These are phyloP conservation scores for Diabrotica undecimpunctata DNA, from an alignment of 1,140 invertebrate genomes.

Conservation along the genomic window DNA sequence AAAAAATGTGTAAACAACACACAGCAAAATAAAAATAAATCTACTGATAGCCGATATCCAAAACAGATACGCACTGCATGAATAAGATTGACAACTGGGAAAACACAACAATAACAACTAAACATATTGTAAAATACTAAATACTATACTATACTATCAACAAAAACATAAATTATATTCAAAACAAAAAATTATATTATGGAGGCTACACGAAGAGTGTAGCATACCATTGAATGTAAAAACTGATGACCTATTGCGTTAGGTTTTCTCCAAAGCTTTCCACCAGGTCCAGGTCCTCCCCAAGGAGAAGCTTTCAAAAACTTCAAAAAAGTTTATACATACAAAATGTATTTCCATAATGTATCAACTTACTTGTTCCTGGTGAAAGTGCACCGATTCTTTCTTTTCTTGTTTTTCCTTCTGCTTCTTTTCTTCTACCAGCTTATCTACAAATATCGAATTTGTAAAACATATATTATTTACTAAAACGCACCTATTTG, in stretches of 20 bases:
- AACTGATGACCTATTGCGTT: slow-evolving; percentile 61
- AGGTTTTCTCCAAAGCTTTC: slow-evolving; percentile 60
- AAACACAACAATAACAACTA: too few species aligned
- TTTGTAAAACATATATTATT: neutral
- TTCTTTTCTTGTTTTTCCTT: slow-evolving; percentile 28
- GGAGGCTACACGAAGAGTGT: slow-evolving; percentile 36
- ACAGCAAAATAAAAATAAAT: too few species aligned
- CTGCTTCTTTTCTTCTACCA: slow-evolving; percentile 40
- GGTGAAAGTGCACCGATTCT: slow-evolving; percentile 25
- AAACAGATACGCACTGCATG: too few species aligned
- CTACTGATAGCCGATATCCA: too few species aligned
- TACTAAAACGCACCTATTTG: too few species aligned
- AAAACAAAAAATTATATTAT: too few species aligned
- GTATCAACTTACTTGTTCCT: slow-evolving; percentile 30
- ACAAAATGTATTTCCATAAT: slow-evolving; percentile 15
- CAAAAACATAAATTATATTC: too few species aligned
- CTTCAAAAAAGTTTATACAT: slow-evolving; percentile 38
- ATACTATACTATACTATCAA: too few species aligned
- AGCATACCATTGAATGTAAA: slow-evolving; percentile 63
- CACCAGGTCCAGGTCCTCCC: slow-evolving; percentile 63
- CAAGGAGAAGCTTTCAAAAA: slow-evolving; percentile 51
- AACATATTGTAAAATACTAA: too few species aligned
- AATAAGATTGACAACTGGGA: too few species aligned
- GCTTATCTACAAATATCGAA: slow-evolving; percentile 34
- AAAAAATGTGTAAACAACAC: too few species aligned